Conservation (phyloP, 2,113 vertebrate species). For the Alces alces region DNA sequence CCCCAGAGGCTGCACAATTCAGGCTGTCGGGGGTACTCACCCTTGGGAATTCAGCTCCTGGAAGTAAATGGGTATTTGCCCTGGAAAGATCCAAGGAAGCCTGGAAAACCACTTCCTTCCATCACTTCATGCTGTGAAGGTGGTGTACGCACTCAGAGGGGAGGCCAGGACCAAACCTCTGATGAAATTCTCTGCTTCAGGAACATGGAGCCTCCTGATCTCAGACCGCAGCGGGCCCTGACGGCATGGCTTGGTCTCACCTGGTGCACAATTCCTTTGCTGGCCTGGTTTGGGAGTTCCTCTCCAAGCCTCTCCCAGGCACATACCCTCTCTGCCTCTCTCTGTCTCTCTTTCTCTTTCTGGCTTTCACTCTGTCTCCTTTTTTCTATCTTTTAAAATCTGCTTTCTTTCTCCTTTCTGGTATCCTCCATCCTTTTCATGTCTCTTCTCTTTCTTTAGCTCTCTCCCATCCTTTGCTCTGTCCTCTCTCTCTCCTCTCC, state of each 20-base stretch:
- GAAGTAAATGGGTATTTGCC: background rate
- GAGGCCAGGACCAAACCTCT: background rate
- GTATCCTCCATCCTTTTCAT: background rate
- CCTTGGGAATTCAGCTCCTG: background rate
- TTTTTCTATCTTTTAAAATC: background rate
- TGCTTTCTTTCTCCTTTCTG: background rate
- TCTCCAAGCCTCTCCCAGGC: background rate
- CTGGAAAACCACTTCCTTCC: background rate
- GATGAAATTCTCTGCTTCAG: background rate
- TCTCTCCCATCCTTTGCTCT: background rate
- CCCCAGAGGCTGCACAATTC: background rate
- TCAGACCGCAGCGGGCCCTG: background rate
- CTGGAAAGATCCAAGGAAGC: background rate
- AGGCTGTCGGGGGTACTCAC: too few relatives aligned
- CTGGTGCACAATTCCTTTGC: background rate
- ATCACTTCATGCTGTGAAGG: background rate
- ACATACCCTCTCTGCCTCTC: background rate
- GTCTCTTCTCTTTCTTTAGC: background rate
- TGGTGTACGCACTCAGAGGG: too few relatives aligned
- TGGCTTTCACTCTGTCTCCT: background rate
- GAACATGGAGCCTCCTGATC: background rate
- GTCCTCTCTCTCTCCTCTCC: background rate
- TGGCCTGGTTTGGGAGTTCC: background rate
- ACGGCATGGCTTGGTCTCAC: rapidly evolving
- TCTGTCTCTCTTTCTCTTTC: background rate